These are phyloP conservation scores for Lamellibrachia luymesi DNA, from an alignment of 1,140 invertebrate genomes.

Conservation along the genomic window DNA sequence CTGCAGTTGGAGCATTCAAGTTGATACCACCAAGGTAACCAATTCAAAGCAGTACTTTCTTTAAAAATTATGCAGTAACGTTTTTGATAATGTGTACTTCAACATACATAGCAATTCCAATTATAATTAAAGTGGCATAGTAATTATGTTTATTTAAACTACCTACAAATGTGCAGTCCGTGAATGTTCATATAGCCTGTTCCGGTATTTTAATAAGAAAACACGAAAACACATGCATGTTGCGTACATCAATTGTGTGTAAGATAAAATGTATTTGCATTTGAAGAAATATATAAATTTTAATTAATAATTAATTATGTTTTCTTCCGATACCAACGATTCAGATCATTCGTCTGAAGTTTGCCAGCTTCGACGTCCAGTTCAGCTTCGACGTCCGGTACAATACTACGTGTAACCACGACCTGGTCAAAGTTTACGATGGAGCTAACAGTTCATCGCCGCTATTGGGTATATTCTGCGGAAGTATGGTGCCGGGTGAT, in stretches of 20 bases:
- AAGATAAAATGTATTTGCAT: too few relatives aligned
- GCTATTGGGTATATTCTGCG: neutral
- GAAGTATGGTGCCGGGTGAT: neutral
- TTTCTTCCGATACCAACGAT: neutral
- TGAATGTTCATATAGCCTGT: neutral
- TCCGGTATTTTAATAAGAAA: too few relatives aligned
- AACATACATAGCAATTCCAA: neutral
- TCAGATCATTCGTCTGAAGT: neutral
- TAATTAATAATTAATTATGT: too few relatives aligned
- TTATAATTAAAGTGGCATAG: neutral
- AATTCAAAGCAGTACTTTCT: too few relatives aligned
- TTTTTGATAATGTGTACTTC: neutral
- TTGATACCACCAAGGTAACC: neutral
- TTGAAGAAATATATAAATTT: too few relatives aligned
- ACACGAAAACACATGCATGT: too few relatives aligned
- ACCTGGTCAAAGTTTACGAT: neutral
- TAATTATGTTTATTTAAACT: neutral
- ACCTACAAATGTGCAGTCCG: neutral
- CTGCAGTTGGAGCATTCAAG: neutral
- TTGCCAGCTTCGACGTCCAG: neutral
- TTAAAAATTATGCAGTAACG: too few relatives aligned
- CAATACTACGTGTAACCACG: neutral
- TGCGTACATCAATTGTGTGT: too few relatives aligned
- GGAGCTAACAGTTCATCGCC: neutral
- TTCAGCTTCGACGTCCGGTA: neutral